Conservation (phyloP, 2,888 invertebrate genomes). For the Tenthredo distinguenda region DNA sequence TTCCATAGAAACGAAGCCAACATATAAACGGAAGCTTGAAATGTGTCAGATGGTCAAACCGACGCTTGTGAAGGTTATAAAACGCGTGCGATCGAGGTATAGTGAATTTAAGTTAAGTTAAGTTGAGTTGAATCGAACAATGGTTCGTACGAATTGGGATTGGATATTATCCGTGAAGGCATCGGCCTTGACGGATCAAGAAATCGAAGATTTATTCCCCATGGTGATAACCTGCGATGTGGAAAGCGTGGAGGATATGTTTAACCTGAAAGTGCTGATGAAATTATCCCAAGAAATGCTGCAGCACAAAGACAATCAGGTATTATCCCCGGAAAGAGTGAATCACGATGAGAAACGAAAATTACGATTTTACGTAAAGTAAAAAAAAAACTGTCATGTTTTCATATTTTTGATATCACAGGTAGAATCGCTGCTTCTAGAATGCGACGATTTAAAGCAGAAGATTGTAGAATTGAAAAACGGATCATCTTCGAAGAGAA, state of each 20-base stretch:
- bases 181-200: constrained; percentile 79
- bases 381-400: neutral
- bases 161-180: constrained; percentile 66
- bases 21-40: neutral
- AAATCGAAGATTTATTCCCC: constrained; percentile 84
- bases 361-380: constrained; percentile 31
- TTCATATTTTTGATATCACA: constrained; percentile 60
- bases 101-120: neutral
- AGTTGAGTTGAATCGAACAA: constrained; percentile 50
- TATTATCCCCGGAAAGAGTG: constrained; percentile 65
- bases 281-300: constrained; percentile 84
- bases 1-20: constrained; percentile 14
- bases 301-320: constrained; percentile 86
- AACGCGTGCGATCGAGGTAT: neutral
- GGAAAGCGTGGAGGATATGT: constrained; percentile 81
- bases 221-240: constrained; percentile 83
- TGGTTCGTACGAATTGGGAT: constrained; percentile 69
- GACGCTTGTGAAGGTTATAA: neutral
- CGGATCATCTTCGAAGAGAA: constrained; percentile 30
- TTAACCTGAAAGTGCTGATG: constrained; percentile 81
- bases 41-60: neutral
- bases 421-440: constrained; percentile 80
- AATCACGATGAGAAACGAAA: neutral
- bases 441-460: constrained; percentile 79
- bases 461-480: constrained; percentile 58